Base-by-base conservation (phyloP, 2,888 invertebrate species). In the Drosophila affinis region DNA sequence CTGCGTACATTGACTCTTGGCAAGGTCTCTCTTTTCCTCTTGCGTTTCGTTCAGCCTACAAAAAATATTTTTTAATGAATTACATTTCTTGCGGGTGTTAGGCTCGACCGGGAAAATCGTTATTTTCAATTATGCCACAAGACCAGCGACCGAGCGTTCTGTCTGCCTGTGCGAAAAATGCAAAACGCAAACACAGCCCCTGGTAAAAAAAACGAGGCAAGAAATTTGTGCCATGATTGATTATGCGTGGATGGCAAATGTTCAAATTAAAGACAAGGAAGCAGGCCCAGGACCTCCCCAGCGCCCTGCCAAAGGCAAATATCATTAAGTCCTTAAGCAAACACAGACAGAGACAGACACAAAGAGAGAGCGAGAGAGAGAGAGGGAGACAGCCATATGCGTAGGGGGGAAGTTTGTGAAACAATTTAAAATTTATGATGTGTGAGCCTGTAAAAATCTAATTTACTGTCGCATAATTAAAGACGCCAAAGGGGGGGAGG, bases 391-490 rank as follows among this genome's bases (percentile, higher is more conserved):
- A 68, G 44, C 47, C 46, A 57, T 18, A 10, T 5, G 24, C 4
- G 0, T 5, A 24, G 24, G 24, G 24, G 24, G 6, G 44, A 64
- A 51, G 59, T 48, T 69, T 78, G 60, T 62, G 53, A 67, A 72
- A 74, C 81, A 87, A 84, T 87, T 88, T 83, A 79, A 83, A 85
- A 81, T 85, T 86, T 85, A 88, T 85, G 79, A 87, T 88, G 88
- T 85, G 85, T 81, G 87, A 88, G 84, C 76, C n/a, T 83, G 81
- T 85, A 76, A 86, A 87, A 86, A 83, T 87, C 88, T 89, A 90
- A 91, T 91, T 91, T 91, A 87, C 87, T 89, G 81, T 72, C 75
- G 87, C 91, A 90, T 89, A 90, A 91, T 90, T 87, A 87, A 88
- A 84, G 89, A 49, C 75, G 60, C 63, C 0, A 0, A 24, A 5